Evolutionary conservation across 1,140 invertebrate genomes (phyloP).

Genomic region (Pogonomyrmex barbatus): DNA sequence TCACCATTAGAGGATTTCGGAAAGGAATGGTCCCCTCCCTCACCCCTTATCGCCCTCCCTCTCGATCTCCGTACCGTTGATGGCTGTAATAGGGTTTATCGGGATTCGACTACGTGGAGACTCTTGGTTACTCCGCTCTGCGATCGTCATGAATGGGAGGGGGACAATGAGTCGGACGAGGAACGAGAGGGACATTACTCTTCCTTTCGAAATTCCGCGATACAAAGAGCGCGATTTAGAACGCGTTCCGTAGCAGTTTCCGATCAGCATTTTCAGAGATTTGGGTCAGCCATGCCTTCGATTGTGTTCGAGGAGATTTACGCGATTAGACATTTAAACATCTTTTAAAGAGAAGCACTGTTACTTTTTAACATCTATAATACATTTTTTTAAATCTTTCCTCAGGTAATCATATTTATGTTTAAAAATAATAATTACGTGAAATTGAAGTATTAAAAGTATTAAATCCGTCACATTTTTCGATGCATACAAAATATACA

Average conservation of each 20-base stretch:
- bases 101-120: background rate
- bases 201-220: conserved; percentile 23
- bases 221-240: conserved; percentile 38
- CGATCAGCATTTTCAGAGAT: background rate
- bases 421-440: background rate
- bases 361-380: background rate
- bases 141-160: background rate
- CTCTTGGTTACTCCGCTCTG: background rate
- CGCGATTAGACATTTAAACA: background rate
- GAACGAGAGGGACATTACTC: background rate
- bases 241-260: background rate
- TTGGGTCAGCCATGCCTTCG: background rate
- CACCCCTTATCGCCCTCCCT: conserved; percentile 42
- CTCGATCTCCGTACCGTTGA: conserved; percentile 27
- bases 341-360: background rate
- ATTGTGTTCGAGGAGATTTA: background rate
- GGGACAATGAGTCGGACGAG: background rate
- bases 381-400: background rate
- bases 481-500: background rate
- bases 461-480: background rate
- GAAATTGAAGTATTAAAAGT: background rate
- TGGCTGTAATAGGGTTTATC: conserved; percentile 56
- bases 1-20: conserved; percentile 58
- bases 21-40: conserved; percentile 60
- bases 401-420: background rate